These are phyloP conservation scores for Camponotus fellah DNA, from an alignment of 2,888 invertebrate species.

Conservation along the genomic window DNA sequence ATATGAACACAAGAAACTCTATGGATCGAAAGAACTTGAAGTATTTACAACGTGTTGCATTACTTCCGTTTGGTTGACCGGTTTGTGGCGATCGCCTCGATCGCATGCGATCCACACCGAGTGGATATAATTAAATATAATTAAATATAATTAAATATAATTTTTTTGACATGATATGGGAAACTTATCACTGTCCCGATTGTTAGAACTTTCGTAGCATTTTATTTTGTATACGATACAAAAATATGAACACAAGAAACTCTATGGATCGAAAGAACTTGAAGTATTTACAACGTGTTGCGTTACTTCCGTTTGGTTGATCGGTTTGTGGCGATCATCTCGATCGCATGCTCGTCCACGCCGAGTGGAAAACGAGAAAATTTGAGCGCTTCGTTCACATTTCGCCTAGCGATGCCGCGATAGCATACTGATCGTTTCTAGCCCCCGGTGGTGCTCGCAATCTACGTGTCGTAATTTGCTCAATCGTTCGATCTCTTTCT, in stretches of 20 bases:
- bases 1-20: no score
- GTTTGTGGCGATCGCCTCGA: no score
- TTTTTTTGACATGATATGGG: background rate
- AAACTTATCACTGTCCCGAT: background rate
- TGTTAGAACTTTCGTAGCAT: background rate
- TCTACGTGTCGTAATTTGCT: slow-evolving; percentile 68
- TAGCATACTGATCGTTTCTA: slow-evolving; percentile 46
- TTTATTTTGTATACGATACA: background rate
- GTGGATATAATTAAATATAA: no score
- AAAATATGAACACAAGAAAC: slow-evolving; percentile 1
- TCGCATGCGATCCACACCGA: no score
- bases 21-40: no score
- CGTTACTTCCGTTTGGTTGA: slow-evolving; percentile 23
- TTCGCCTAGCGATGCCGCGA: slow-evolving; percentile 45
- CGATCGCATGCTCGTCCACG: slow-evolving; percentile 38
- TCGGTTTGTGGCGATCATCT: slow-evolving; percentile 23
- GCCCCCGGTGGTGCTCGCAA: slow-evolving; percentile 35
- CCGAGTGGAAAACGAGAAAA: slow-evolving; percentile 61
- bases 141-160: background rate
- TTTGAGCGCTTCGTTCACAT: slow-evolving; percentile 49
- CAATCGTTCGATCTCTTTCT: slow-evolving; percentile 57
- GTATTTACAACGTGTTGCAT: no score
- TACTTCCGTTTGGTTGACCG: no score
- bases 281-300: slow-evolving; percentile 41
- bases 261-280: slow-evolving; percentile 9